phyloP scores from a whole-genome alignment of 2,888 invertebrate species.

The Crossocerus cetratus region DNA sequence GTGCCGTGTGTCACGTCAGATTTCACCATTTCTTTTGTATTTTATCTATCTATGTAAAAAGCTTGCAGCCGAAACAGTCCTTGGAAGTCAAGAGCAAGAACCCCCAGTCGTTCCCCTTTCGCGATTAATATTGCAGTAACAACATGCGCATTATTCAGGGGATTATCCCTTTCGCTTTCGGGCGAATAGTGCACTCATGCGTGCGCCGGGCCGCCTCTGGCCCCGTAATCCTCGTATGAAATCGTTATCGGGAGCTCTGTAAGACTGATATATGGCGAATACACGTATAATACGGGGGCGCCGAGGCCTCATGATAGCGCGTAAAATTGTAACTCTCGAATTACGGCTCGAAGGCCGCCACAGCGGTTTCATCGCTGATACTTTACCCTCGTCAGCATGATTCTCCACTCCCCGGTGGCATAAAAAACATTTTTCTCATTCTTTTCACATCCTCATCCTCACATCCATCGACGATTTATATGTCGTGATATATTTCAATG shows the following conservation, averaged over 20 bases:
- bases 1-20: too few species aligned
- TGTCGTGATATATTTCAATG: too few species aligned
- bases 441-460: neutral
- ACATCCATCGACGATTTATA: too few species aligned
- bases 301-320: constrained; percentile 29
- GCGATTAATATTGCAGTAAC: constrained; percentile 71
- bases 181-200: constrained; percentile 54
- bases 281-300: constrained; percentile 46
- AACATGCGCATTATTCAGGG: constrained; percentile 69
- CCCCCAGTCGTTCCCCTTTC: constrained; percentile 52
- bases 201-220: constrained; percentile 48
- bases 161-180: constrained; percentile 69
- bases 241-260: constrained; percentile 67
- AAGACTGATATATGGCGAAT: constrained; percentile 65
- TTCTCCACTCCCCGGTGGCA: neutral
- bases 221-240: constrained; percentile 65
- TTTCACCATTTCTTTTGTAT: too few species aligned
- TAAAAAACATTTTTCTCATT: neutral
- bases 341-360: constrained; percentile 13
- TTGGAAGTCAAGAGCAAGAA: constrained; percentile 28
- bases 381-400: neutral
- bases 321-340: constrained; percentile 44
- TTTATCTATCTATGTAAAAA: neutral
- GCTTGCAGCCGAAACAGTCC: neutral
- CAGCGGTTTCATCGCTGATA: neutral